These are phyloP conservation scores for Amaurobius ferox DNA, from an alignment of 2,888 invertebrate genomes.

Conservation along the genomic window DNA sequence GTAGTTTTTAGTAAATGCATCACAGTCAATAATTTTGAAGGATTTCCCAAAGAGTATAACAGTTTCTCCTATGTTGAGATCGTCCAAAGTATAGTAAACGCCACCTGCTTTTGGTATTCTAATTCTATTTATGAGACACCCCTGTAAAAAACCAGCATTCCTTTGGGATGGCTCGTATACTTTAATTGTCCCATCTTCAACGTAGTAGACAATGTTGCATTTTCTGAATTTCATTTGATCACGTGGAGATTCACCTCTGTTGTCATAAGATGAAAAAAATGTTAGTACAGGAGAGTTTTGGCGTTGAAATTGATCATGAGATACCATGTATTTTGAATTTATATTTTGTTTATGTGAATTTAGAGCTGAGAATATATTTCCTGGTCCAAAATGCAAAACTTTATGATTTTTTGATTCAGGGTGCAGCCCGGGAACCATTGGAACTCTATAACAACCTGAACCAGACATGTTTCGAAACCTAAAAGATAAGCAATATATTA, in stretches of 20 bases:
- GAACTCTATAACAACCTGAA: too few relatives aligned
- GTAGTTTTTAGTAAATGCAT: slow-evolving; percentile 22
- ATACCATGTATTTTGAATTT: neutral
- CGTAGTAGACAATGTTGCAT: slow-evolving; percentile 24
- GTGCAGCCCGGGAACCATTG: neutral
- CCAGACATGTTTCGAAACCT: too few relatives aligned
- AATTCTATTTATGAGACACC: neutral
- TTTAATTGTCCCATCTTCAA: slow-evolving; percentile 33
- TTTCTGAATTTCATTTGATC: slow-evolving; percentile 25
- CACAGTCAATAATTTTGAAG: slow-evolving; percentile 32
- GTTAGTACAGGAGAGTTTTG: neutral
- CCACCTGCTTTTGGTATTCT: slow-evolving; percentile 26
- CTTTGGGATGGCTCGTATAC: slow-evolving; percentile 24
- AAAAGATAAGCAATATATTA: too few relatives aligned
- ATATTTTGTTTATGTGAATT: neutral
- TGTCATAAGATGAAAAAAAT: slow-evolving; percentile 22
- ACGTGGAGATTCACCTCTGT: slow-evolving; percentile 21
- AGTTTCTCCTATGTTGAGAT: slow-evolving; percentile 18
- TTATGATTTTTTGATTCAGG: neutral
- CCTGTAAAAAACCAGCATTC: slow-evolving; percentile 21
- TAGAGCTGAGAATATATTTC: neutral
- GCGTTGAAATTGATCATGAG: slow-evolving; percentile 1
- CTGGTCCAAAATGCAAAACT: neutral
- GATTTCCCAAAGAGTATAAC: slow-evolving; percentile 20
- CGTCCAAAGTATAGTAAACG: slow-evolving; percentile 15